Evolutionary conservation across 2,797 vertebrate species (phyloP), one percentile per base, ranked within the genome.

Genomic region (Bovichtus variegatus): DNA sequence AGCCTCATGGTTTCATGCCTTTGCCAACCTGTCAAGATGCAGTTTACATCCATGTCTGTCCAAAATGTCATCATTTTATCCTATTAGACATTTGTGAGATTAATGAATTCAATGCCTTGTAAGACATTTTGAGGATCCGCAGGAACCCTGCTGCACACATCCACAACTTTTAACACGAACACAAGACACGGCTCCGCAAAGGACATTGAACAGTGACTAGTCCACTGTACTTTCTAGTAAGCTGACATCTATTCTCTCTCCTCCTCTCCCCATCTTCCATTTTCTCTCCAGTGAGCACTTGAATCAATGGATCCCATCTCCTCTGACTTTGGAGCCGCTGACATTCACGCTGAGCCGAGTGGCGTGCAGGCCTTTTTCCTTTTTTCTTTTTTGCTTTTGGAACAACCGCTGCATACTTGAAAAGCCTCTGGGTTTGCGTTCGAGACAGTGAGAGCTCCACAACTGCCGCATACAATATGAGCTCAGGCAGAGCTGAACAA

Each of bases 361-460:
- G 61, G 76, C 63, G 25, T 71, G 72, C 84, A 71, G 46, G 31
- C 44, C 38, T 31, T 65, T 61, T 64, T 34, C 9, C 25, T 31
- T 18, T 19, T 40, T n/a, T 34, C 2, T 0, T 15, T 23, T 43
- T 60, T 31, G 51, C 63, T 80, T 83, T 79, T 74, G 85, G 84
- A 90, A 76, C 80, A 70, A 81, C 71, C 54, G 8, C 83, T 79
- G 82, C 91, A 90, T 90, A 85, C 80, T 85, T 89, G 63, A 90
- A 91, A 86, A 82, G 78, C 84, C 70, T 27, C 79, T 27, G 77
- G 84, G 86, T 77, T 57, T 80, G 72, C 25, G 27, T 84, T 90
- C 67, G 77, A 83, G 81, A 74, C 83, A 40, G 76, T 18, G 51
- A 84, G 80, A 64, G 74, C 78, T 58, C 77, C 67, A 77, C 76